Conservation (phyloP, 37 sponge, comb jelly and placozoan genomes). For the Spongilla lacustris region DNA sequence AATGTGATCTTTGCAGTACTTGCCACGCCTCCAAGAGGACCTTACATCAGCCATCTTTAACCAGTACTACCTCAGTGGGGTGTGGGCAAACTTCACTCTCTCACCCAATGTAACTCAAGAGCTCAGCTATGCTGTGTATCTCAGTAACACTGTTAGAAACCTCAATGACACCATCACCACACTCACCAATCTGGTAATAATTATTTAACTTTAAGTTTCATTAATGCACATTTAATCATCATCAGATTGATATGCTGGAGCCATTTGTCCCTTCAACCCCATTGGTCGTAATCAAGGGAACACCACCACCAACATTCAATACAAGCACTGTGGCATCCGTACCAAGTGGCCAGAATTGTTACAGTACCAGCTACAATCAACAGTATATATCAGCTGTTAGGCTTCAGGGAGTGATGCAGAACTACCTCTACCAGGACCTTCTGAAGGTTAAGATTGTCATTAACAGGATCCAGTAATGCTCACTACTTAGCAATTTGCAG, state of each 20-base stretch:
- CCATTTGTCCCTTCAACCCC: neutral
- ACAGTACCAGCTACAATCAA: neutral
- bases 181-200: neutral
- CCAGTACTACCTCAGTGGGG: neutral
- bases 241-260: neutral
- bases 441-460: neutral
- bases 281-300: neutral
- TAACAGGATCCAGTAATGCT: neutral
- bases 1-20: neutral
- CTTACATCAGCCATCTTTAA: neutral
- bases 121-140: neutral
- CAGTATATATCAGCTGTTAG: neutral
- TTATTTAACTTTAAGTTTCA: neutral
- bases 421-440: neutral
- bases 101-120: neutral
- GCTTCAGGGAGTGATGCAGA: neutral
- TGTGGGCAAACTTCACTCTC: neutral
- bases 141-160: neutral
- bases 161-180: neutral
- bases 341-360: neutral
- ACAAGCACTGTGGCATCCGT: neutral
- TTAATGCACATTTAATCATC: neutral
- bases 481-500: no score
- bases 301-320: neutral
- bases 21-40: neutral